These are phyloP conservation scores for Gnathonemus longibarbis DNA, from an alignment of 2,113 vertebrate species.

Conservation along the genomic window DNA sequence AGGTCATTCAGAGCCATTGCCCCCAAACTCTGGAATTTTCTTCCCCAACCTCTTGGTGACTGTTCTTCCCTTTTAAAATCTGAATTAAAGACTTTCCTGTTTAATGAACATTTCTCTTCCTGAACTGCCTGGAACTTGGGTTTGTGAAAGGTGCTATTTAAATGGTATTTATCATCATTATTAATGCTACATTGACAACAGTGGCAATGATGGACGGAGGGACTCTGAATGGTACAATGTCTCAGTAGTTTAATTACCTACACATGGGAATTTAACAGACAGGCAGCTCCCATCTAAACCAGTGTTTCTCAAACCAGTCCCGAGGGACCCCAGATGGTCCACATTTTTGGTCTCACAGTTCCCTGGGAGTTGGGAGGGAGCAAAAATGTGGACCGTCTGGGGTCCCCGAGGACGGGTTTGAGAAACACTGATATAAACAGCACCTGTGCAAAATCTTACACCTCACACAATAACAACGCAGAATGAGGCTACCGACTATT, in stretches of 20 bases:
- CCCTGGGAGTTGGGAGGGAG: too few relatives aligned
- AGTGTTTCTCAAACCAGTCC: too few relatives aligned
- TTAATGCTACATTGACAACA: neutral
- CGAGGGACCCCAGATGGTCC: too few relatives aligned
- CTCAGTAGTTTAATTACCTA: neutral
- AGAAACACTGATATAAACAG: neutral
- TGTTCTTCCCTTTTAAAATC: neutral
- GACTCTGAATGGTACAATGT: neutral
- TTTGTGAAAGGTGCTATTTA: neutral
- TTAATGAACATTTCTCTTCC: neutral
- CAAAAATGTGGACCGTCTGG: too few relatives aligned
- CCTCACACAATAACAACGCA: neutral
- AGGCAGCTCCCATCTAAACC: neutral
- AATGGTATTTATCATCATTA: neutral
- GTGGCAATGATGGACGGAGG: neutral
- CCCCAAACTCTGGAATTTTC: neutral
- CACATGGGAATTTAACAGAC: neutral
- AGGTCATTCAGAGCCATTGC: neutral
- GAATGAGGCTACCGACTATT: slow-evolving; percentile 57
- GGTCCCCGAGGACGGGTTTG: too few relatives aligned
- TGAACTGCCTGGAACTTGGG: neutral
- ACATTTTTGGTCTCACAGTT: too few relatives aligned
- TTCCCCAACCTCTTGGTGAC: neutral
- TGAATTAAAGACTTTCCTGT: neutral
- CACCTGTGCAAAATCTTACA: neutral